phyloP scores from a whole-genome alignment of 1,140 invertebrate species.

The Drosophila burlai region DNA sequence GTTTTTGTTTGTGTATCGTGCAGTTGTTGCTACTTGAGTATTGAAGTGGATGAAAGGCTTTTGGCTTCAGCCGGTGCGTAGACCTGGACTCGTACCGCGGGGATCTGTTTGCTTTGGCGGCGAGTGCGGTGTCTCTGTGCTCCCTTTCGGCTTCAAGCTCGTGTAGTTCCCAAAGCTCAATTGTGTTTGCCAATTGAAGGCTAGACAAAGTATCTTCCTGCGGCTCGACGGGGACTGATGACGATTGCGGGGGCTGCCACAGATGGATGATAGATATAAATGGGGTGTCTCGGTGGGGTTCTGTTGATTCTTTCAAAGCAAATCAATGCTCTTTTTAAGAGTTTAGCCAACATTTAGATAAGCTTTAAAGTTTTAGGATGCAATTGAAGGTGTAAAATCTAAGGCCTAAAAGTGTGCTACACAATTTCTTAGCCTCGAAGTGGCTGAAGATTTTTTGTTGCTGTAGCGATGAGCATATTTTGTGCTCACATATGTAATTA shows the following conservation, averaged over 20 bases:
- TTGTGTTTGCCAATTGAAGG: slow-evolving; percentile 83
- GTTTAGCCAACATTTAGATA: not conserved
- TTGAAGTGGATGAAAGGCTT: slow-evolving; percentile 81
- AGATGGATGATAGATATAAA: slow-evolving; percentile 33
- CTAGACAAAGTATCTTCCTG: slow-evolving; percentile 81
- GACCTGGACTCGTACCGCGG: slow-evolving; percentile 25
- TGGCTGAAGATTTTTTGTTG: not conserved
- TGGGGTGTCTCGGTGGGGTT: slow-evolving; percentile 5
- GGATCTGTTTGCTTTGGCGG: slow-evolving; percentile 73
- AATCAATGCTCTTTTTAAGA: slow-evolving; percentile 30
- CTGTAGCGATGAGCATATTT: too few species aligned
- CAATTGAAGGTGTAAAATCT: not conserved
- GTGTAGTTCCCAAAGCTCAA: slow-evolving; percentile 62
- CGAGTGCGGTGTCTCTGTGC: slow-evolving; percentile 60
- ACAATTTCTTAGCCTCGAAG: not conserved
- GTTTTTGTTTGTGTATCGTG: slow-evolving; percentile 62
- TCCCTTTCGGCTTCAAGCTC: slow-evolving; percentile 33
- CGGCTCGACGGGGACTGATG: slow-evolving; percentile 21
- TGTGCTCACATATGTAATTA: too few species aligned
- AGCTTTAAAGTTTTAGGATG: slow-evolving; percentile 3
- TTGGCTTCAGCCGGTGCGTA: slow-evolving; percentile 39
- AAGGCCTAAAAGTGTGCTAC: slow-evolving; percentile 18
- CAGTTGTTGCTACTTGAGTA: slow-evolving; percentile 75
- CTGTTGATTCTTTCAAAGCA: slow-evolving; percentile 23
- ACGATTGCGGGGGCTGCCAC: slow-evolving; percentile 52